phyloP scores from a whole-genome alignment of 2,113 vertebrate genomes.

The Lanius collurio region DNA sequence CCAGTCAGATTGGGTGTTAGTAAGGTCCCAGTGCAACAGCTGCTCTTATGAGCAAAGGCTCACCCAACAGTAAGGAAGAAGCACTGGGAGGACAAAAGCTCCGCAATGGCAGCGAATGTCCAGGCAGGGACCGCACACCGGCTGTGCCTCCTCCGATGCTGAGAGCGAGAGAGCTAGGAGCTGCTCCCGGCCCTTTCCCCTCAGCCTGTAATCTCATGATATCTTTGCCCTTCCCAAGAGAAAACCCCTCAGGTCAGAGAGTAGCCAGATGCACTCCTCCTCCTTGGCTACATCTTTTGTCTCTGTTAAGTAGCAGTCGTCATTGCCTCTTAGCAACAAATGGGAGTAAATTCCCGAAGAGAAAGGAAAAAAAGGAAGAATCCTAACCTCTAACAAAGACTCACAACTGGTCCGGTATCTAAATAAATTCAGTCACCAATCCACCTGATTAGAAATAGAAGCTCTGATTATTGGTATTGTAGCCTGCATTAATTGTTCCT shows the following conservation, averaged over 20 bases:
- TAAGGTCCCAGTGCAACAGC: fast-evolving
- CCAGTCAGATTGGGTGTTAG: fast-evolving
- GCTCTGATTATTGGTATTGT: neutral
- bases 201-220: neutral
- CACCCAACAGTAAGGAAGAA: too few species aligned
- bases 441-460: neutral
- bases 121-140: fast-evolving
- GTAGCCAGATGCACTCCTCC: neutral
- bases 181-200: fast-evolving
- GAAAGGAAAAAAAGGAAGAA: neutral
- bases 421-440: neutral
- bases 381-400: neutral
- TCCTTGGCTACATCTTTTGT: neutral
- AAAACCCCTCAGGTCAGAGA: too few species aligned
- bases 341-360: neutral
- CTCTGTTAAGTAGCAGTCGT: neutral
- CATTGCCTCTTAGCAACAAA: neutral
- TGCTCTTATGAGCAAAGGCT: neutral
- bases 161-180: neutral
- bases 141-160: too few species aligned
- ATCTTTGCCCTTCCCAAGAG: neutral
- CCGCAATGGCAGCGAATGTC: neutral
- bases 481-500: neutral
- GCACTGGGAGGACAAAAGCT: too few species aligned
- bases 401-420: neutral